phyloP scores from a whole-genome alignment of 2,888 invertebrate genomes.

The Heliconius hortense region DNA sequence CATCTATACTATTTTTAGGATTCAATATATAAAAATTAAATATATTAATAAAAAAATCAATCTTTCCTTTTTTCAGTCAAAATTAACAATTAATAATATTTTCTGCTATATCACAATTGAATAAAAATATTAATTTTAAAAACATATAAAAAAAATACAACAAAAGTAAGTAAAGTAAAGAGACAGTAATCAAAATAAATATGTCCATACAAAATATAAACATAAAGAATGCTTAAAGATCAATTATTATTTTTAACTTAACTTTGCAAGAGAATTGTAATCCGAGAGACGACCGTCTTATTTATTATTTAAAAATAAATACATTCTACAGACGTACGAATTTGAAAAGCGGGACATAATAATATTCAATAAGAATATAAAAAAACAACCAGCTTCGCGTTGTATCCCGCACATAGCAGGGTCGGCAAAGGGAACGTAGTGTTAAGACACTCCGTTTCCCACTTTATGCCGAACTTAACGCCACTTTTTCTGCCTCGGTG shows the following conservation, averaged over 20 bases:
- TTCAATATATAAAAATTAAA: no score
- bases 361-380: not conserved
- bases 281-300: not conserved
- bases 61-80: not conserved
- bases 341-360: not conserved
- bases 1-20: not conserved
- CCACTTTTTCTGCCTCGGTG: no score
- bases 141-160: not conserved
- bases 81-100: not conserved
- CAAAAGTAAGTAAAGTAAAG: not conserved
- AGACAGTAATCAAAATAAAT: not conserved
- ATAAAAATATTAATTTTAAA: not conserved
- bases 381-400: not conserved
- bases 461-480: no score
- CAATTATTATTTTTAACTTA: not conserved
- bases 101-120: conserved; percentile 1
- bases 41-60: not conserved
- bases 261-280: not conserved
- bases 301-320: not conserved
- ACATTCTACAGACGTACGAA: not conserved
- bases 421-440: no score
- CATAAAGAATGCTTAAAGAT: not conserved
- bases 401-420: no score
- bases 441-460: no score
- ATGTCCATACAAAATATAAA: not conserved